A percentile compares a stretch with the other conserved stretches of the same genome.
Conservation (phyloP, 2,797 vertebrate genomes). For the Halcyon smyrnensis region DNA sequence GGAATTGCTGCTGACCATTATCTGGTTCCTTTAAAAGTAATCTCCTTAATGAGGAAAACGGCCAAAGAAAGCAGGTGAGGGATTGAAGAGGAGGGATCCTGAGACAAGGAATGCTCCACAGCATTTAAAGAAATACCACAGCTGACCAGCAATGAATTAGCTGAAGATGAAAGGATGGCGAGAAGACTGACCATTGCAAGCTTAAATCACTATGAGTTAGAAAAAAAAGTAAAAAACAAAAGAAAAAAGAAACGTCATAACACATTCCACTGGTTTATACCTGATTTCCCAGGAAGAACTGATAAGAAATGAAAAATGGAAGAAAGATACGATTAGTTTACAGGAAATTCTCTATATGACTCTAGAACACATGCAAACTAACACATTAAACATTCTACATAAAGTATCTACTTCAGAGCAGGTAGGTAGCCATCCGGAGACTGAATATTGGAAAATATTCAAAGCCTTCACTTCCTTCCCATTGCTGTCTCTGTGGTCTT, state of each 20-base stretch:
- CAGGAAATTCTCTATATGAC: conserved; percentile 72
- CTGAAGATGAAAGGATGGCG: conserved; percentile 69
- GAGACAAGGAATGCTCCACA: conserved; percentile 50
- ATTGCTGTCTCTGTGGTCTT: conserved; percentile 42
- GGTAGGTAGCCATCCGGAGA: conserved; percentile 18
- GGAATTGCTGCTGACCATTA: conserved; percentile 48
- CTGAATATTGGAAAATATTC: conserved; percentile 15
- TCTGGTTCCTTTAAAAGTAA: conserved; percentile 84
- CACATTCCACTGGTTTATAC: conserved; percentile 88
- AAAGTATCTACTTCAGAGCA: conserved; percentile 52
- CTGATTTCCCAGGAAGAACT: conserved; percentile 99
- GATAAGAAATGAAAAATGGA: conserved; percentile 88
- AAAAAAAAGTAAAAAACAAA: not conserved
- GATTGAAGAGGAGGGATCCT: conserved; percentile 33
- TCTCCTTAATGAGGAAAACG: conserved; percentile 70
- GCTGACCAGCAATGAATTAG: conserved; percentile 77
- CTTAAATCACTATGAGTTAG: conserved; percentile 76
- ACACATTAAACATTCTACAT: conserved; percentile 50
- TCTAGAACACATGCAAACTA: conserved; percentile 72
- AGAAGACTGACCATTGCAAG: conserved; percentile 75
- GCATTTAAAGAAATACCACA: conserved; percentile 76
- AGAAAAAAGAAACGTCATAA: conserved; percentile 67
- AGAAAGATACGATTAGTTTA: conserved; percentile 87
- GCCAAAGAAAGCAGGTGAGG: conserved; percentile 44
- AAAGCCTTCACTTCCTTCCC: not conserved